A percentile compares a stretch with the other conserved stretches of the same genome.
phyloP scores from a whole-genome alignment of 2,113 vertebrate species.

The Archocentrus centrarchus region DNA sequence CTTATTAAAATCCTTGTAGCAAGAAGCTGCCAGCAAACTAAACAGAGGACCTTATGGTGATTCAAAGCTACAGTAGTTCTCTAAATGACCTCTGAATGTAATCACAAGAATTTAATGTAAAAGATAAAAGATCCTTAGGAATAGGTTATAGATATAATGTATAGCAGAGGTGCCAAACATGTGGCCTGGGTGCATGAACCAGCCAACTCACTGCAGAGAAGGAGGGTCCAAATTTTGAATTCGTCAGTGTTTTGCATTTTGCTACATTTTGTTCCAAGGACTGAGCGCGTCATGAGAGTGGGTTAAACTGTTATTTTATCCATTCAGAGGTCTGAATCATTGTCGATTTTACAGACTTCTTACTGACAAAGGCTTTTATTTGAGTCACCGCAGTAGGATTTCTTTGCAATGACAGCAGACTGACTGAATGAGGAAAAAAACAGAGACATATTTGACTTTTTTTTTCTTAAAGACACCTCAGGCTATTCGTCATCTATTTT shows the following conservation, averaged over 20 bases:
- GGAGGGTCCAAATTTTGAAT: not conserved
- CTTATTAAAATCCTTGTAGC: not conserved
- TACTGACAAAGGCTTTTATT: conserved; percentile 6
- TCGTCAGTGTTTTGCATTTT: not conserved
- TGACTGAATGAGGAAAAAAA: not conserved
- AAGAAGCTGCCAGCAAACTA: not conserved
- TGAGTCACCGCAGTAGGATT: not conserved
- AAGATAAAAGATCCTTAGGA: not conserved
- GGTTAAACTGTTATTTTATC: not conserved
- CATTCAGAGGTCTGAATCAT: conserved; percentile 3
- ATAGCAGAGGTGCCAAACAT: not conserved
- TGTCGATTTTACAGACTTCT: not conserved
- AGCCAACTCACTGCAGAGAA: too few species aligned
- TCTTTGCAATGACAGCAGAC: not conserved
- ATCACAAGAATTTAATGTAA: not conserved
- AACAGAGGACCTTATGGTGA: not conserved
- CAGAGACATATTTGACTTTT: not conserved
- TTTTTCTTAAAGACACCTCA: not conserved
- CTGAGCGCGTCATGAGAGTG: not conserved
- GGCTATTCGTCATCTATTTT: not conserved
- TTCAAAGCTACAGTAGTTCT: not conserved
- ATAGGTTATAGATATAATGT: not conserved
- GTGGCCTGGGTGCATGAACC: not conserved
- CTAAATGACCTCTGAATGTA: not conserved
- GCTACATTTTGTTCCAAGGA: not conserved